Evolutionary conservation across 2,888 invertebrate species (phyloP).

Genomic region (Cryptus armator): DNA sequence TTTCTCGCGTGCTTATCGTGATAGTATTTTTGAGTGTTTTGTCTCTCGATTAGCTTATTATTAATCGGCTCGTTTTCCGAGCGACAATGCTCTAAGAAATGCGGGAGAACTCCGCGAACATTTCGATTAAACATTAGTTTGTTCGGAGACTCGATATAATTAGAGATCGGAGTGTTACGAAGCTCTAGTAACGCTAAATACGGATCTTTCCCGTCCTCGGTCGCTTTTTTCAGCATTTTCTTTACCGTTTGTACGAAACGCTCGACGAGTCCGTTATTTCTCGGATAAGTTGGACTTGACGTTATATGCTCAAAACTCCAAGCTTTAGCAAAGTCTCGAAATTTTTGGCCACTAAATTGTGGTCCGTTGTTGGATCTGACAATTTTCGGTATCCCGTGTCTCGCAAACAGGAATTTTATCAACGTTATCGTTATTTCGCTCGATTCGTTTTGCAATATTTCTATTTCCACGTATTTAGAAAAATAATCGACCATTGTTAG

Average conservation of each 20-base stretch:
- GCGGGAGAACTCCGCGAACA: constrained; percentile 56
- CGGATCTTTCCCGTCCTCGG: constrained; percentile 61
- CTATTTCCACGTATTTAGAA: constrained; percentile 56
- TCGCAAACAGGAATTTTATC: constrained; percentile 38
- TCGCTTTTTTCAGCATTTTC: constrained; percentile 53
- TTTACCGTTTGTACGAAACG: constrained; percentile 34
- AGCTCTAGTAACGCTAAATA: neutral
- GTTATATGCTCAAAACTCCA: constrained; percentile 66
- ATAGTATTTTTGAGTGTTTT: neutral
- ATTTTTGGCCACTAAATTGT: constrained; percentile 59
- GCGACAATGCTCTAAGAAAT: constrained; percentile 4
- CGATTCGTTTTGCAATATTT: constrained; percentile 18
- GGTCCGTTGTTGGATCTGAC: constrained; percentile 65
- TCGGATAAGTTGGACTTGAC: neutral
- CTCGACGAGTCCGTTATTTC: neutral
- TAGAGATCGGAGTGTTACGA: neutral
- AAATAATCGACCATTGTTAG: constrained; percentile 59
- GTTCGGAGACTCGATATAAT: constrained; percentile 48
- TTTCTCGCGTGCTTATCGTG: neutral
- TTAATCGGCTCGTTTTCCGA: neutral
- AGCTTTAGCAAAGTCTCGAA: constrained; percentile 51
- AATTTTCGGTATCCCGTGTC: constrained; percentile 60
- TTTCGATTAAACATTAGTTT: constrained; percentile 43
- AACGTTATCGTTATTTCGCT: constrained; percentile 13
- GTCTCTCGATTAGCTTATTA: neutral